A percentile compares a stretch with the other conserved stretches of the same genome.
Evolutionary conservation across 2,888 invertebrate genomes (phyloP).

Genomic region (Leptopilina syphax): DNA sequence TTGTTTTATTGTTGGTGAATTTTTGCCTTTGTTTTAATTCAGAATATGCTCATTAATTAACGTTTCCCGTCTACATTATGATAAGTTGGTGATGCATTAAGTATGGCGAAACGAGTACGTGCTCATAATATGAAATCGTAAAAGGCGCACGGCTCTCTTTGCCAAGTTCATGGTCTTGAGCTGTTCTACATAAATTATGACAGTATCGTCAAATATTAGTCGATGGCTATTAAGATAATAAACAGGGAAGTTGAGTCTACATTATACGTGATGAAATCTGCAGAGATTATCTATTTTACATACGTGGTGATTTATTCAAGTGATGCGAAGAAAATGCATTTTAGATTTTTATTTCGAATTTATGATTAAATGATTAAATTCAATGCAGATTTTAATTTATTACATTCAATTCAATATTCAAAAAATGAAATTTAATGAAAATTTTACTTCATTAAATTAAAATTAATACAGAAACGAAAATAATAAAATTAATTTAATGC

Average conservation of each 20-base stretch:
- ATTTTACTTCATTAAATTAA: no score
- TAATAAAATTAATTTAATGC: no score
- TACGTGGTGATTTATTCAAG: no score
- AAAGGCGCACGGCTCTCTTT: neutral
- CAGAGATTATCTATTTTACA: neutral
- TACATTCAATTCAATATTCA: no score
- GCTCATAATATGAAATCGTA: neutral
- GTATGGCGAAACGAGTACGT: slow-evolving; percentile 29
- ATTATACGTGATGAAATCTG: neutral
- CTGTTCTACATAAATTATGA: neutral
- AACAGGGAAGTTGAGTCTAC: neutral
- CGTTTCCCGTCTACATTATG: neutral
- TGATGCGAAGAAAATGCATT: no score
- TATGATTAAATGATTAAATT: no score
- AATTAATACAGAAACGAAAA: no score
- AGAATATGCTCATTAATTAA: slow-evolving; percentile 51
- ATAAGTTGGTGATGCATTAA: slow-evolving; percentile 22
- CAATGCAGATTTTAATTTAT: no score
- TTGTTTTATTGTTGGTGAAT: slow-evolving; percentile 47
- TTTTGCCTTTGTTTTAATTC: slow-evolving; percentile 15
- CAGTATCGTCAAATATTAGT: neutral
- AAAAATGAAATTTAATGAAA: no score
- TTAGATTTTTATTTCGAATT: no score
- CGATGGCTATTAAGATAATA: slow-evolving; percentile 19
- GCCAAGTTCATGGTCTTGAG: slow-evolving; percentile 21